Percentiles rank a stretch among this genome's conserved stretches.
These are phyloP conservation scores for Thumatha senex DNA, from an alignment of 2,888 invertebrate species.

Conservation along the genomic window DNA sequence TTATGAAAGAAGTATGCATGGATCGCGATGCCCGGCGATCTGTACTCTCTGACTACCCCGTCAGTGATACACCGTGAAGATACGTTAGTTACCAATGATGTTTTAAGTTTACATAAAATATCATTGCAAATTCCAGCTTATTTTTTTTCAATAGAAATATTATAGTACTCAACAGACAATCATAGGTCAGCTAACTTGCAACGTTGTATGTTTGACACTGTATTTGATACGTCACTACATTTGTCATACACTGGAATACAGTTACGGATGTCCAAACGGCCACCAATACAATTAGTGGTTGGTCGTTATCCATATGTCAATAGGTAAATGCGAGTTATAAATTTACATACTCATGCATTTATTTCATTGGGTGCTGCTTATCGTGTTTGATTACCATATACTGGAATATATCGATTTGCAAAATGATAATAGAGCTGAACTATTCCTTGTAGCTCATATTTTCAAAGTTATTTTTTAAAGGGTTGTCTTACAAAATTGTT, in stretches of 20 bases:
- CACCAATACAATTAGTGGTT: constrained; percentile 52
- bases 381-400: constrained; percentile 7
- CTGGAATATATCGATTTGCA: constrained; percentile 3
- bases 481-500: too few relatives aligned
- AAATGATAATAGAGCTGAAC: neutral
- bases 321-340: constrained; percentile 39
- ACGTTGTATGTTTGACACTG: constrained; percentile 16
- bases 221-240: constrained; percentile 42
- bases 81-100: too few relatives aligned
- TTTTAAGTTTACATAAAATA: too few relatives aligned
- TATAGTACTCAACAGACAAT: too few relatives aligned
- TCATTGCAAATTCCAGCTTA: too few relatives aligned
- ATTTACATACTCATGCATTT: constrained; percentile 48
- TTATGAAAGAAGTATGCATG: too few relatives aligned
- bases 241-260: constrained; percentile 48
- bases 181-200: neutral
- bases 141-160: too few relatives aligned
- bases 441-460: too few relatives aligned
- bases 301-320: constrained; percentile 48
- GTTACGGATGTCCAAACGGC: constrained; percentile 42
- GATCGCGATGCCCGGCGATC: too few relatives aligned
- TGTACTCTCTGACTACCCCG: too few relatives aligned
- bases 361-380: constrained; percentile 29
- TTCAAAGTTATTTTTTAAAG: neutral
- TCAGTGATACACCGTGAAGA: too few relatives aligned